Evolutionary conservation across 2,113 vertebrate species (phyloP).

Genomic region (Nestor notabilis): DNA sequence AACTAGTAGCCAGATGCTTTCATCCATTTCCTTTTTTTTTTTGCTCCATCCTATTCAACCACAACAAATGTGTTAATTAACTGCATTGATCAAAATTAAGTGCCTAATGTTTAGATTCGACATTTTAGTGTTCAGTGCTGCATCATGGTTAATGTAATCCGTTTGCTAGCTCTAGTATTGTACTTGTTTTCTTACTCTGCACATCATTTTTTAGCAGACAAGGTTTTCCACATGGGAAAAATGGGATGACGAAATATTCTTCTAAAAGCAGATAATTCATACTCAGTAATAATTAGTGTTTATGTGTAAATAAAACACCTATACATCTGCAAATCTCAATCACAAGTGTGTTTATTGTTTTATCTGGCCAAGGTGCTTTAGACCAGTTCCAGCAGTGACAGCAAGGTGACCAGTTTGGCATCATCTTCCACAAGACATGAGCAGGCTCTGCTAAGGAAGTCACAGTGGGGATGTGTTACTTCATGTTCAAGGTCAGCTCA

Average conservation of each 20-base stretch:
- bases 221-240: neutral
- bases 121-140: neutral
- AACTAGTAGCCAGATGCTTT: neutral
- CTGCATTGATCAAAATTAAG: neutral
- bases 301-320: neutral
- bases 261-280: neutral
- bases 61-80: neutral
- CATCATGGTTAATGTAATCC: neutral
- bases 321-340: neutral
- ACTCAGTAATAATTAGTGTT: neutral
- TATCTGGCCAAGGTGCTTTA: neutral
- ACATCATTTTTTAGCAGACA: neutral
- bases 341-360: neutral
- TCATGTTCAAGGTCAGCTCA: neutral
- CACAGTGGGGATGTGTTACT: neutral
- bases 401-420: accelerated
- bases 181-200: neutral
- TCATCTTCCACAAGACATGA: neutral
- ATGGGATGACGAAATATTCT: neutral
- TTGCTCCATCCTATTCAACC: neutral
- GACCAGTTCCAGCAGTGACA: neutral
- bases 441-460: neutral
- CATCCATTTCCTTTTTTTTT: neutral
- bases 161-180: neutral
- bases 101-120: neutral